Conservation (phyloP, 2,113 vertebrate genomes). For the Trogon surrucura region DNA sequence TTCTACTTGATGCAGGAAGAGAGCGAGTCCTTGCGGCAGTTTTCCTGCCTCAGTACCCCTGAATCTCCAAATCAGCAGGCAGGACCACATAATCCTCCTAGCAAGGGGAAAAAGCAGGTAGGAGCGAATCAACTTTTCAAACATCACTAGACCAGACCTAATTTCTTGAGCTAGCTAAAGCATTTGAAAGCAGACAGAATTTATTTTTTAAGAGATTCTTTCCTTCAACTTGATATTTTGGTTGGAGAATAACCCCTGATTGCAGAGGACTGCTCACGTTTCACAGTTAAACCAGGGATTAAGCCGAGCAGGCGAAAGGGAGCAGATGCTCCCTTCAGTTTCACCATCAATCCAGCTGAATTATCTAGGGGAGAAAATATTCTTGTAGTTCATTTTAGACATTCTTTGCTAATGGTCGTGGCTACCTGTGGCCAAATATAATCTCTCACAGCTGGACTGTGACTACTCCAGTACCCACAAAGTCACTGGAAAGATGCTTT, state of each 20-base stretch:
- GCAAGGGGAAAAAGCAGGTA: background rate
- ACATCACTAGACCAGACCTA: background rate
- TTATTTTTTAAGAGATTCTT: background rate
- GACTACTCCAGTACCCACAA: background rate
- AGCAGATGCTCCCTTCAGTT: background rate
- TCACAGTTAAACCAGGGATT: background rate
- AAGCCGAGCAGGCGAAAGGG: background rate
- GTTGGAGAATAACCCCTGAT: background rate
- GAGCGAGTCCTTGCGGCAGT: rapidly evolving
- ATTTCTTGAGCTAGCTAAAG: background rate
- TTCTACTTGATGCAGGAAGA: background rate
- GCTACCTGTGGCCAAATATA: background rate
- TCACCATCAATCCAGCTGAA: background rate
- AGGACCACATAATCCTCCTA: background rate
- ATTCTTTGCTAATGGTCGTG: background rate
- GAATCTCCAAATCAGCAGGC: background rate
- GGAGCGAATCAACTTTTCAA: background rate
- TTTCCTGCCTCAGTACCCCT: background rate
- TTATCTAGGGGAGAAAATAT: no score
- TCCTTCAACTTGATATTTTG: background rate
- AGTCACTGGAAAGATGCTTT: background rate
- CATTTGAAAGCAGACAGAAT: background rate
- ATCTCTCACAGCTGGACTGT: background rate
- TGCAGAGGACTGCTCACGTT: background rate
- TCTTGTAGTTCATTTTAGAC: background rate